Evolutionary conservation across 2,888 invertebrate genomes (phyloP), one percentile per base, ranked within the genome.

Genomic region (Hypercompe scribonia): DNA sequence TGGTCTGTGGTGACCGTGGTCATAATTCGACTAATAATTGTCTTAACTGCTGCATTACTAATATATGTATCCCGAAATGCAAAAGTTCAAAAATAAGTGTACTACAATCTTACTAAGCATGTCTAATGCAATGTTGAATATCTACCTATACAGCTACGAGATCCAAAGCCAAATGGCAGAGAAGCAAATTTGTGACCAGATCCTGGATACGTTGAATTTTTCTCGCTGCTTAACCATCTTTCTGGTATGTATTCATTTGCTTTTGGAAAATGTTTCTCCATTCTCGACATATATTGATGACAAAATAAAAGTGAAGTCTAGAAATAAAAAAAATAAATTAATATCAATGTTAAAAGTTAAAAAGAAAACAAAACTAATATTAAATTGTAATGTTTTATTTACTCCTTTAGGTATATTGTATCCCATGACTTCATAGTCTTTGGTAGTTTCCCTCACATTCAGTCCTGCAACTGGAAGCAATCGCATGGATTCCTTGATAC

Each of bases 401-500:
- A 96, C 96, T 61, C 94, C 95, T 89, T 96, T 94, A 0, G 97
- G 97, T 84, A 97, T 92, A 73, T 89, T 88, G 85, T 97, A 97
- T 15, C 96, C 97, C 10, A 95, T 93, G 0, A 97, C 84, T 15
- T 96, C 93, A 8, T 96, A 91, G 77, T 97, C 96, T 42, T 93
- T 91, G 0, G 87, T 87, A 70, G 96, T 91, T 75, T 90, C 90
- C 75, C 97, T 93, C 21, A 96, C 82, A 75, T 95, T 96, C 1
- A 96, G 97, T n/a, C 95, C 88, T 0, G 96, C 94, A 10, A 96
- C 96, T 0, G 97, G 96, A 76, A 95, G 93, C n/a, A 96, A 81
- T 79, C 97, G 94, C 76, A 97, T 88, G 0, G 96, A 94, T 90
- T 98, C 97, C 86, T 97, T 97, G 46, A 97, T 95, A 81, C 97